Base-by-base conservation (phyloP, 2,113 vertebrate species). In the Conger conger region DNA sequence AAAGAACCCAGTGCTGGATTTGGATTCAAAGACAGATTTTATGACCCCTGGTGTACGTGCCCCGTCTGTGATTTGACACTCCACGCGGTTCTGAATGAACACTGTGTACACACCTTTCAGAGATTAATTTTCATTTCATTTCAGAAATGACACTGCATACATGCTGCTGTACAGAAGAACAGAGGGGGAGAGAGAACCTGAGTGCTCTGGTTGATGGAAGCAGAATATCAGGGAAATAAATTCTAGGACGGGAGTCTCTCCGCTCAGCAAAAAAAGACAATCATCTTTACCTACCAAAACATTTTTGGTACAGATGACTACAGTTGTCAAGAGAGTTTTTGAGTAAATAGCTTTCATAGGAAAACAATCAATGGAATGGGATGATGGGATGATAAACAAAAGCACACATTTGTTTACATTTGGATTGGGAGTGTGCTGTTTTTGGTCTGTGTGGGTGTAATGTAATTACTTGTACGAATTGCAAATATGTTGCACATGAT, bases 131-230 rank as follows among this genome's bases (percentile, higher is more conserved):
- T 20, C n/a, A 35, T 33, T 76, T 73, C 60, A 40, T 81, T 83
- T 83, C 82, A 87, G 81, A 86, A 91, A 88, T 33, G 0, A 0
- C 7, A 93, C 93, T 1, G 94, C 94, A 0, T 94, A 94, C 88
- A 94, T 94, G 92, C 86, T 94, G 42, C 91, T 94, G 91, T 94
- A 94, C 88, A 92, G 93, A 90, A 83, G 16, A 33, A 0, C 27
- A 60, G 27, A 40, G 0, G 35, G 38, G 42, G 83, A 89, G 20
- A 80, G 37, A 0, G 20, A 9, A 30, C 54, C 76, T 68, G 86
- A 81, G 57, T 83, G 84, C 17, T 87, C 88, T 1, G 82, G 85
- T 77, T 89, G 85, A 94, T 16, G 57, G 68, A 83, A 20, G 16
- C 35, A 37, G 20, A 38, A 38, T 13, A 36, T 23, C 16, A 20